A percentile compares a stretch with the other conserved stretches of the same genome.
Evolutionary conservation across 2,888 invertebrate species (phyloP).

Genomic region (Sipunculus nudus): DNA sequence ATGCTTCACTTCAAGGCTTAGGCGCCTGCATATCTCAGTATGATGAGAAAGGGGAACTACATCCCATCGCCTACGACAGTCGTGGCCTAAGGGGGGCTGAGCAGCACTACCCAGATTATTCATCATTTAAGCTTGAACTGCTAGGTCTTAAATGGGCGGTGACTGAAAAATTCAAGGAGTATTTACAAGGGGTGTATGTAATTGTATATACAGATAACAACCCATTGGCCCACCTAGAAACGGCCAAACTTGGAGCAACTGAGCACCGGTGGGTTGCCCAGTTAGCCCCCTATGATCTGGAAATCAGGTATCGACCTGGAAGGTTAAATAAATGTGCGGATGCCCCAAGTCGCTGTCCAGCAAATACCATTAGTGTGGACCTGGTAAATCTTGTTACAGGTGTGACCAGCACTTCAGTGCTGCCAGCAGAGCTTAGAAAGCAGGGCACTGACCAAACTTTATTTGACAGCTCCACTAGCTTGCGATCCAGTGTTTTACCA

Average conservation of each 20-base stretch:
- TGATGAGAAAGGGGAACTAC: neutral
- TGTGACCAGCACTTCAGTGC: too few relatives aligned
- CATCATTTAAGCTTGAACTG: neutral
- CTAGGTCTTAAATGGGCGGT: neutral
- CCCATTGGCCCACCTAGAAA: neutral
- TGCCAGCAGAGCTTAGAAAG: too few relatives aligned
- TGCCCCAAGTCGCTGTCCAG: neutral
- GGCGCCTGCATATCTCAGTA: neutral
- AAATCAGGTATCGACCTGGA: neutral
- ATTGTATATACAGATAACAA: neutral
- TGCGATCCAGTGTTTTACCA: too few relatives aligned
- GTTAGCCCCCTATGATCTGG: neutral
- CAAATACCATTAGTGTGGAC: too few relatives aligned
- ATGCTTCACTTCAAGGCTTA: neutral
- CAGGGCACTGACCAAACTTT: too few relatives aligned
- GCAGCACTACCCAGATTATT: neutral
- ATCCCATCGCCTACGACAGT: neutral
- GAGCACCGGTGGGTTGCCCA: conserved; percentile 1
- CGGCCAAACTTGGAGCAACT: neutral
- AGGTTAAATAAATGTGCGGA: neutral
- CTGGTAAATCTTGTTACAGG: too few relatives aligned
- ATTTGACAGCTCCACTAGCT: too few relatives aligned
- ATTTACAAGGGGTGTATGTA: neutral
- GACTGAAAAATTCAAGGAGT: neutral
- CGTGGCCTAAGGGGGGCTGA: neutral